These are phyloP conservation scores for Lasioglossum pauxillum DNA, from an alignment of 2,888 invertebrate genomes.

Conservation along the genomic window DNA sequence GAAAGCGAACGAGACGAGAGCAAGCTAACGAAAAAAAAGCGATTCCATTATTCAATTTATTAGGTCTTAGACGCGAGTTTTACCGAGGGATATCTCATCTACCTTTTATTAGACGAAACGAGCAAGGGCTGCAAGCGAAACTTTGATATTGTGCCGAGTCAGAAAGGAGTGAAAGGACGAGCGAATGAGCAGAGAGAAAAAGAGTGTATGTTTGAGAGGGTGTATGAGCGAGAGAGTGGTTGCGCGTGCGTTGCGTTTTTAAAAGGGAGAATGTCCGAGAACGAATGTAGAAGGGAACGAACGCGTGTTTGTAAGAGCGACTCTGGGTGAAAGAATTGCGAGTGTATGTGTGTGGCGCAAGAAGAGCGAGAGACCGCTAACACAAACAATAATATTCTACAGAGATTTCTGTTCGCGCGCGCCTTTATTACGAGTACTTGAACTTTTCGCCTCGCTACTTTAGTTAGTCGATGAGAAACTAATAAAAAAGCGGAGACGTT, in stretches of 20 bases:
- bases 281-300: background rate
- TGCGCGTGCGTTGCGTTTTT: slow-evolving; percentile 21
- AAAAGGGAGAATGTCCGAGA: background rate
- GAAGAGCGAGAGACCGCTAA: slow-evolving; percentile 39
- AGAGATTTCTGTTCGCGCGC: slow-evolving; percentile 73
- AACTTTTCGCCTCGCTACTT: slow-evolving; percentile 78
- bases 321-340: slow-evolving; percentile 6
- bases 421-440: slow-evolving; percentile 76
- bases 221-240: background rate
- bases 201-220: background rate
- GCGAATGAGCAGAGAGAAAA: background rate
- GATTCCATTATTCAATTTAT: slow-evolving; percentile 54
- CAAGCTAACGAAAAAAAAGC: slow-evolving; percentile 33
- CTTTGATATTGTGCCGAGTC: slow-evolving; percentile 22
- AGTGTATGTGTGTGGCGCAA: slow-evolving; percentile 29
- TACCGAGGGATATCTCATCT: slow-evolving; percentile 56
- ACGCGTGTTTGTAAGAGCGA: background rate
- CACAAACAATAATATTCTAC: slow-evolving; percentile 59
- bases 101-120: slow-evolving; percentile 62
- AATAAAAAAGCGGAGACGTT: slow-evolving; percentile 6
- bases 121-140: slow-evolving; percentile 23
- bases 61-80: slow-evolving; percentile 64
- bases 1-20: slow-evolving; percentile 25
- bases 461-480: slow-evolving; percentile 68
- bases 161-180: background rate